phyloP scores from a whole-genome alignment of 2,888 invertebrate species.

The Pristionchus fissidentatus region DNA sequence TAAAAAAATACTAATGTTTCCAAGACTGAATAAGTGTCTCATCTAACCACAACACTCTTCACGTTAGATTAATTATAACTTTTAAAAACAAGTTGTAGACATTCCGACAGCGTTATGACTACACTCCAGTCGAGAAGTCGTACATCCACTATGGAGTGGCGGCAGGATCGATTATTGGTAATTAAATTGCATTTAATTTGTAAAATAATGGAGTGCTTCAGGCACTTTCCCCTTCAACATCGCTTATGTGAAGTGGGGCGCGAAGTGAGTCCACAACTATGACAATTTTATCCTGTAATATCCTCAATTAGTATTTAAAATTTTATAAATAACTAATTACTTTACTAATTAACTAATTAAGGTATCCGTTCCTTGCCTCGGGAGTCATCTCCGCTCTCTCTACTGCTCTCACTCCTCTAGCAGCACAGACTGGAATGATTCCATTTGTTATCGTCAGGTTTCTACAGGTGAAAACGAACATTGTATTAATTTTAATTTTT shows the following conservation, averaged over 20 bases:
- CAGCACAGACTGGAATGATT: slow-evolving; percentile 2
- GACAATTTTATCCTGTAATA: neutral
- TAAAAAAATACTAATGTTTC: too few relatives aligned
- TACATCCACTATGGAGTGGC: slow-evolving; percentile 52
- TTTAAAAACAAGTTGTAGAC: neutral
- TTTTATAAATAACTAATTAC: neutral
- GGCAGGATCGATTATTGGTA: slow-evolving; percentile 51
- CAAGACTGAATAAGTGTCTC: neutral
- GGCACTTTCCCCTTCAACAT: slow-evolving; percentile 53
- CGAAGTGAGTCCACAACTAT: slow-evolving; percentile 47
- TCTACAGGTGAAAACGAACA: slow-evolving; percentile 25
- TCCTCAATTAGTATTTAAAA: neutral
- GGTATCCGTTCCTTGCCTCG: slow-evolving; percentile 39
- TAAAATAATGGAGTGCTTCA: neutral
- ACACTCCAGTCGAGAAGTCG: slow-evolving; percentile 49
- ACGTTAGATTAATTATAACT: neutral
- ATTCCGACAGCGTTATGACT: slow-evolving; percentile 40
- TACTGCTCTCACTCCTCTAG: slow-evolving; percentile 15
- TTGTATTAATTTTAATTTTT: too few relatives aligned
- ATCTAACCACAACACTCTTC: neutral
- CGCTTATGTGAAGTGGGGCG: slow-evolving; percentile 53
- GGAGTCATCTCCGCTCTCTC: slow-evolving; percentile 22
- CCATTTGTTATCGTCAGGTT: slow-evolving; percentile 7
- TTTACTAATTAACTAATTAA: neutral
- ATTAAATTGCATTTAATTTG: slow-evolving; percentile 46